Evolutionary conservation across 2,888 invertebrate species (phyloP).

Genomic region (Drosophila melanosoma): DNA sequence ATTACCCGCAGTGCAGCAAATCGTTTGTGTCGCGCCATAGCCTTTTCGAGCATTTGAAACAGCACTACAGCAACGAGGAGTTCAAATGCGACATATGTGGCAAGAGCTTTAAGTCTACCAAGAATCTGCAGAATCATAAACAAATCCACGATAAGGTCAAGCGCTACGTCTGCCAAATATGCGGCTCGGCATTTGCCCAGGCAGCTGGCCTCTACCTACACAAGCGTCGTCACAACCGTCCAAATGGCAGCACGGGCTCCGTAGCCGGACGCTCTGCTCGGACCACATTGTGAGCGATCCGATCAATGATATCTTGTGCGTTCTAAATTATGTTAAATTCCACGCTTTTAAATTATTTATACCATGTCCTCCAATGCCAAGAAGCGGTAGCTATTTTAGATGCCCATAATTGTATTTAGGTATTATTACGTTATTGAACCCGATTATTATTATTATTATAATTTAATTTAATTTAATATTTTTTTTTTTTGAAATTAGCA

Average conservation of each 20-base stretch:
- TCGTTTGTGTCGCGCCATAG: conserved; percentile 73
- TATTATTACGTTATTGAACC: conserved; percentile 1
- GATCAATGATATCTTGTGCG: conserved; percentile 9
- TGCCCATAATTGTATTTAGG: conserved; percentile 11
- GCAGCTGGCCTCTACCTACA: conserved; percentile 83
- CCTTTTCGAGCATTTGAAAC: conserved; percentile 76
- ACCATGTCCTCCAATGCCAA: conserved; percentile 50
- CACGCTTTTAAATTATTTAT: conserved; percentile 37
- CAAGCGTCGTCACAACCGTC: conserved; percentile 81
- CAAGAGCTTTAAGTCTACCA: conserved; percentile 82
- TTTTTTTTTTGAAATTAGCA: conserved; percentile 6
- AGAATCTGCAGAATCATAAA: conserved; percentile 83
- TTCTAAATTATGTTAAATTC: background rate
- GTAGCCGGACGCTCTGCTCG: conserved; percentile 67
- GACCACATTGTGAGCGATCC: conserved; percentile 57
- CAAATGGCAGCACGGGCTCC: conserved; percentile 66
- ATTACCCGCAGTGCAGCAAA: conserved; percentile 78
- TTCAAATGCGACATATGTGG: conserved; percentile 81
- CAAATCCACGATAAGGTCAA: conserved; percentile 83
- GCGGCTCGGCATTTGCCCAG: conserved; percentile 83
- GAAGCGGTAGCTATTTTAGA: conserved; percentile 41
- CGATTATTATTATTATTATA: conserved; percentile 13
- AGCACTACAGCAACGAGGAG: conserved; percentile 80
- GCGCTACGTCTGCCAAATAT: conserved; percentile 83
- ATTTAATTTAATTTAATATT: background rate